Percentiles rank a stretch among this genome's conserved stretches.
Evolutionary conservation across 2,113 vertebrate species (phyloP).

Genomic region (Pogonocichla stellata): DNA sequence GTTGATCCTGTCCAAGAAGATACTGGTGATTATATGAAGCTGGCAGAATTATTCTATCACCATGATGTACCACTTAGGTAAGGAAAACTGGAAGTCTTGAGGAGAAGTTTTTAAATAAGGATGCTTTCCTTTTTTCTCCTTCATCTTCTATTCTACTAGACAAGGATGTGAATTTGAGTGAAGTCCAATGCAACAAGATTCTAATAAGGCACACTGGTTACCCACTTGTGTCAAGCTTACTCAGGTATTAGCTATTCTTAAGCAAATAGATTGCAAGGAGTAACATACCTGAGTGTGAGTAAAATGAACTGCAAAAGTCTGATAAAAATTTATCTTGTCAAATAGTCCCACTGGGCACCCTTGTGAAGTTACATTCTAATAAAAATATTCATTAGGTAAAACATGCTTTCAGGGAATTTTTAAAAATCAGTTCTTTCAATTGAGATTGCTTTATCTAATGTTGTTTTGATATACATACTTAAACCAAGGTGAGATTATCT

Average conservation of each 20-base stretch:
- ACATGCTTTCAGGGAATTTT: neutral
- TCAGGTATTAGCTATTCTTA: neutral
- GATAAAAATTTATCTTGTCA: neutral
- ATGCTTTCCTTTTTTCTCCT: neutral
- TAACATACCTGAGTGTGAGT: neutral
- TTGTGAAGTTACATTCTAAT: neutral
- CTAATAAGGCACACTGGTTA: neutral
- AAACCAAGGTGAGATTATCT: neutral
- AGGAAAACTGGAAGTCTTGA: neutral
- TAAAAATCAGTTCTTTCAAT: neutral
- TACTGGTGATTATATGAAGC: conserved; percentile 83
- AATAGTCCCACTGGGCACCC: neutral
- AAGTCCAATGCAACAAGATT: neutral
- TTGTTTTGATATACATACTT: neutral
- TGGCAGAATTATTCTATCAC: conserved; percentile 87
- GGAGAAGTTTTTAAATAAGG: neutral
- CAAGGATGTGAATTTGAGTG: neutral
- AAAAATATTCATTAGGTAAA: neutral
- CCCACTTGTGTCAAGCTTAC: neutral
- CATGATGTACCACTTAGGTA: conserved; percentile 92
- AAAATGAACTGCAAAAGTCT: neutral
- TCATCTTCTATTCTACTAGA: neutral
- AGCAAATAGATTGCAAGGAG: neutral
- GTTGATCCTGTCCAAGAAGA: conserved; percentile 87
- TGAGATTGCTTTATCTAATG: neutral